Conservation (phyloP, 2,113 vertebrate genomes). For the Chelonoidis abingdonii region DNA sequence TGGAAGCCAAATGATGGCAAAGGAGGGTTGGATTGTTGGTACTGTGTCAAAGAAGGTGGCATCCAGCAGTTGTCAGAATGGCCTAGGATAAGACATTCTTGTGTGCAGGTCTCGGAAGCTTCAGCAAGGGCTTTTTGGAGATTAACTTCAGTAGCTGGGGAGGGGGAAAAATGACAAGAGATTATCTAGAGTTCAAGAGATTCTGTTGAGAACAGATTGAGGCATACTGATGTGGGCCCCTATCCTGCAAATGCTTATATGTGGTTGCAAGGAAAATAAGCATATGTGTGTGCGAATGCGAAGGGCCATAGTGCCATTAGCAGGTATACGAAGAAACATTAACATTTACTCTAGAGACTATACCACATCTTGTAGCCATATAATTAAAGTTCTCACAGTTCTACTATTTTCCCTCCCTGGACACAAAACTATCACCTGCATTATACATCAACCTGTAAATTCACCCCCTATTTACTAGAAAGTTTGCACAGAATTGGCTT, state of each 20-base stretch:
- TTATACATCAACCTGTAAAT: background rate
- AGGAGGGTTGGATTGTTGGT: constrained; percentile 79
- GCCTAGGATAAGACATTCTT: constrained; percentile 96
- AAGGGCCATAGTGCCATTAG: accelerated
- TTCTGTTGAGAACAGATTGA: background rate
- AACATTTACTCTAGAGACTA: background rate
- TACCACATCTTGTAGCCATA: background rate
- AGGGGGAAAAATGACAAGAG: constrained; percentile 39
- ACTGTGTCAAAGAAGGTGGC: constrained; percentile 89
- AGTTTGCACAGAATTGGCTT: background rate
- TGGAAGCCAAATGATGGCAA: constrained; percentile 87
- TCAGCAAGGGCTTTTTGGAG: constrained; percentile 94
- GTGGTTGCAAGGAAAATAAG: accelerated
- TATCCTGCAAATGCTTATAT: background rate
- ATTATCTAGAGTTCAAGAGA: background rate
- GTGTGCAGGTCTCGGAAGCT: constrained; percentile 96
- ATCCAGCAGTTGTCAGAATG: constrained; percentile 99
- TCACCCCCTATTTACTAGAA: background rate
- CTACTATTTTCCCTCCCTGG: background rate
- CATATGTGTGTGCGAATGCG: background rate
- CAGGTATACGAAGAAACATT: background rate
- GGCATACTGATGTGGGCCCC: accelerated
- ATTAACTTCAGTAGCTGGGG: constrained; percentile 92
- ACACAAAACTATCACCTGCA: background rate
- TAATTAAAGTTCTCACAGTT: accelerated